Percentiles rank a stretch among this genome's conserved stretches.
Evolutionary conservation across 2,797 vertebrate species (phyloP).

Genomic region (Megaceryle alcyon): DNA sequence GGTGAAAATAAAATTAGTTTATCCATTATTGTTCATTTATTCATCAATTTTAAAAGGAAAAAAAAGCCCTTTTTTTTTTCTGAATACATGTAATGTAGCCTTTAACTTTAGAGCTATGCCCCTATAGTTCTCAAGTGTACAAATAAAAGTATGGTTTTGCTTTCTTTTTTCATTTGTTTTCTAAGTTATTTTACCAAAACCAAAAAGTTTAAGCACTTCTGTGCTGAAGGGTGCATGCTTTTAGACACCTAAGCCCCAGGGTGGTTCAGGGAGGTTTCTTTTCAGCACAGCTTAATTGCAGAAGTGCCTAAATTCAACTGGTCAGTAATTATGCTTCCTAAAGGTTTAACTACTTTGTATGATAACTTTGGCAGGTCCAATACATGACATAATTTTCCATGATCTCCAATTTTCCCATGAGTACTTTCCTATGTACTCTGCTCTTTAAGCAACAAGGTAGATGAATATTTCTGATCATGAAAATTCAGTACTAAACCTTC

Average conservation of each 20-base stretch:
- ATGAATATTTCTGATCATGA: background rate
- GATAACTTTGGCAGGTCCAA: background rate
- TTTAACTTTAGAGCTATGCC: background rate
- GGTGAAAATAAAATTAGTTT: background rate
- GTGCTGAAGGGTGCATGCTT: background rate
- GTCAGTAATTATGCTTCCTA: background rate
- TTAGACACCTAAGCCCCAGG: background rate
- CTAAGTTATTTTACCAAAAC: background rate
- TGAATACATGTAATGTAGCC: background rate
- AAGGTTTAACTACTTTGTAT: background rate
- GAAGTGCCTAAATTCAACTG: accelerated
- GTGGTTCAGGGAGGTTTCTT: background rate
- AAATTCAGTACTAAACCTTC: background rate
- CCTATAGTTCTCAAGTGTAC: background rate
- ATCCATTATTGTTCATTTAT: background rate
- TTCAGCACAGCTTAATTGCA: background rate
- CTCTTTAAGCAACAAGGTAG: background rate
- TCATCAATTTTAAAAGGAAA: background rate
- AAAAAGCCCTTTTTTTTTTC: background rate
- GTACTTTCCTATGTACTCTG: background rate
- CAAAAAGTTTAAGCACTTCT: background rate
- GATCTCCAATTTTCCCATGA: background rate
- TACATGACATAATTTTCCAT: background rate
- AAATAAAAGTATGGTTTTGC: background rate
- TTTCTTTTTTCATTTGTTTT: background rate